phyloP scores from a whole-genome alignment of 92 coral and sea anemone species.

The Paramuricea clavata region DNA sequence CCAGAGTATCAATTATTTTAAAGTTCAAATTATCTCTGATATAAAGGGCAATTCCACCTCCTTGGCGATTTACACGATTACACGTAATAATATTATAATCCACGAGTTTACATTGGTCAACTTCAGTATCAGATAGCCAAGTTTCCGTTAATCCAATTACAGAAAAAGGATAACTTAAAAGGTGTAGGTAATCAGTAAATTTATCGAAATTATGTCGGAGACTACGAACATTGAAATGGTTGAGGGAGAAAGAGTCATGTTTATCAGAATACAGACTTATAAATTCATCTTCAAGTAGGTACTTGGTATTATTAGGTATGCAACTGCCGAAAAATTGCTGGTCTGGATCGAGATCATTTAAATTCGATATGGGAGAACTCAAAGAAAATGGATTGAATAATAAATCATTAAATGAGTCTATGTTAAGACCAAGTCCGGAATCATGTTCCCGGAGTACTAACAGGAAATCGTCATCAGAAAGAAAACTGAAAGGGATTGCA shows the following conservation, averaged over 20 bases:
- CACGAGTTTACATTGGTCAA: not conserved
- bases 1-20: not conserved
- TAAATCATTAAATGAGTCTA: conserved; percentile 21
- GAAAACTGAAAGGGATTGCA: not conserved
- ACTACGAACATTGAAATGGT: conserved; percentile 26
- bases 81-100: conserved; percentile 12
- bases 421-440: not conserved
- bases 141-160: not conserved
- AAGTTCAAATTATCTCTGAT: conserved; percentile 3
- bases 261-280: not conserved
- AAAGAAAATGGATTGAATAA: conserved; percentile 28
- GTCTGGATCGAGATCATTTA: conserved; percentile 31
- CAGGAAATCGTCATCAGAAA: not conserved
- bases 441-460: not conserved
- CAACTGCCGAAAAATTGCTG: conserved; percentile 16
- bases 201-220: conserved; percentile 12
- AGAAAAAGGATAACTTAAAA: conserved; percentile 32
- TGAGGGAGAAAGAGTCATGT: not conserved
- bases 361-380: too few relatives aligned
- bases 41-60: too few relatives aligned
- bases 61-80: too few relatives aligned
- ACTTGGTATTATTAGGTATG: not conserved
- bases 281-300: conserved; percentile 4
- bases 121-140: conserved; percentile 22
- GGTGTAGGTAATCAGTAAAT: not conserved